Percentiles rank a stretch among this genome's conserved stretches.
Conservation (phyloP, 2,113 vertebrate species). For the Gasterosteus nipponicus region DNA sequence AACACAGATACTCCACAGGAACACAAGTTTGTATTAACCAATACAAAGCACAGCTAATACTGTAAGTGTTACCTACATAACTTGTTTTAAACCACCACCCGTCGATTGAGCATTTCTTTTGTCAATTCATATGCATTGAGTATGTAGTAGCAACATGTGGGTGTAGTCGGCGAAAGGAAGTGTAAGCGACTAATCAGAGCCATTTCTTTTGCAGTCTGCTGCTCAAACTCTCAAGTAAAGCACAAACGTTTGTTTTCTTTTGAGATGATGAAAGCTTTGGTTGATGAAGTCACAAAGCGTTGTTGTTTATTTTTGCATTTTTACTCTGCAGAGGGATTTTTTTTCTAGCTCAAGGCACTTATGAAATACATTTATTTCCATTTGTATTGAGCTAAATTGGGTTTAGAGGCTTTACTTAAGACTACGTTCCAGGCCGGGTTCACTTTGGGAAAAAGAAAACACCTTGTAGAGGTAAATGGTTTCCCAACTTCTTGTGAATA, state of each 20-base stretch:
- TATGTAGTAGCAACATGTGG: neutral
- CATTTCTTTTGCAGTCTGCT: neutral
- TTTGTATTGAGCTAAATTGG: neutral
- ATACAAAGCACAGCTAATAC: conserved; percentile 30
- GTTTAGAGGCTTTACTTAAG: neutral
- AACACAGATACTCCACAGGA: conserved; percentile 21
- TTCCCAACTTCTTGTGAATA: neutral
- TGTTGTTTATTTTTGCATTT: neutral
- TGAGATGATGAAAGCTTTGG: neutral
- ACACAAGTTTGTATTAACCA: neutral
- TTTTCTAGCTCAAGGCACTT: neutral
- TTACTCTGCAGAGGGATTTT: neutral
- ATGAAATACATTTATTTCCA: conserved; percentile 10
- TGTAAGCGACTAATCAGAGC: neutral
- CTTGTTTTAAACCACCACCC: neutral
- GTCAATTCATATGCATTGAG: neutral
- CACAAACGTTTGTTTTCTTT: neutral
- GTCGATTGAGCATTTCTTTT: neutral
- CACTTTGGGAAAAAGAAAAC: neutral
- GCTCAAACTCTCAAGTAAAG: neutral
- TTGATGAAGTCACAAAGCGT: neutral
- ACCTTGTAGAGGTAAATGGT: neutral
- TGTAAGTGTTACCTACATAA: neutral
- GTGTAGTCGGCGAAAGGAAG: neutral
- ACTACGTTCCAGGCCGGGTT: neutral